Evolutionary conservation across 2,888 invertebrate genomes (phyloP).

Genomic region (Dasysyrphus albostriatus): DNA sequence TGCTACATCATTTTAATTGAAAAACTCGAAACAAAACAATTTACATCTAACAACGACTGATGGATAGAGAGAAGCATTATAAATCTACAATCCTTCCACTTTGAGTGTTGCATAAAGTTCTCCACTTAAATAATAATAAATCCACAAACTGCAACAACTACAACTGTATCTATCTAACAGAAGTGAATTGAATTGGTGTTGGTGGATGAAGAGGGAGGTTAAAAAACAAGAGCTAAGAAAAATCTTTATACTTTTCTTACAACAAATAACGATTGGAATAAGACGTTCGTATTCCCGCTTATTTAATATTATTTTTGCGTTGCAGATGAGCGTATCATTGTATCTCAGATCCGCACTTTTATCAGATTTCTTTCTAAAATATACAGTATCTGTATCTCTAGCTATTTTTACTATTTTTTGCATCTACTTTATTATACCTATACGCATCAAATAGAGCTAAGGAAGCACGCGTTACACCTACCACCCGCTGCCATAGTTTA

Average conservation of each 20-base stretch:
- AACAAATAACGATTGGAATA: conserved; percentile 41
- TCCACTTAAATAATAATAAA: conserved; percentile 56
- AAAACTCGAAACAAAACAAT: conserved; percentile 72
- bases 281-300: conserved; percentile 19
- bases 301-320: conserved; percentile 28
- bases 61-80: conserved; percentile 27
- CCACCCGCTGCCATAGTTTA: conserved; percentile 23
- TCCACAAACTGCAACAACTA: conserved; percentile 26
- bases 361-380: conserved; percentile 26
- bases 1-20: conserved; percentile 61
- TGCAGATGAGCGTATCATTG: conserved; percentile 51
- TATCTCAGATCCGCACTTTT: conserved; percentile 43
- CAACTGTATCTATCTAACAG: neutral
- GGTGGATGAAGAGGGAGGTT: neutral
- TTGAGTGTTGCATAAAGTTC: conserved; percentile 47
- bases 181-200: neutral
- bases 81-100: conserved; percentile 1
- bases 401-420: conserved; percentile 23
- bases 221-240: neutral
- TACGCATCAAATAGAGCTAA: conserved; percentile 65
- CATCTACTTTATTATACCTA: conserved; percentile 29
- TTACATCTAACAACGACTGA: conserved; percentile 69
- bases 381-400: conserved; percentile 28
- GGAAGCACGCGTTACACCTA: conserved; percentile 57
- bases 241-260: conserved; percentile 2